Conservation (phyloP, 2,888 invertebrate species). For the Ptilodon capucinus region DNA sequence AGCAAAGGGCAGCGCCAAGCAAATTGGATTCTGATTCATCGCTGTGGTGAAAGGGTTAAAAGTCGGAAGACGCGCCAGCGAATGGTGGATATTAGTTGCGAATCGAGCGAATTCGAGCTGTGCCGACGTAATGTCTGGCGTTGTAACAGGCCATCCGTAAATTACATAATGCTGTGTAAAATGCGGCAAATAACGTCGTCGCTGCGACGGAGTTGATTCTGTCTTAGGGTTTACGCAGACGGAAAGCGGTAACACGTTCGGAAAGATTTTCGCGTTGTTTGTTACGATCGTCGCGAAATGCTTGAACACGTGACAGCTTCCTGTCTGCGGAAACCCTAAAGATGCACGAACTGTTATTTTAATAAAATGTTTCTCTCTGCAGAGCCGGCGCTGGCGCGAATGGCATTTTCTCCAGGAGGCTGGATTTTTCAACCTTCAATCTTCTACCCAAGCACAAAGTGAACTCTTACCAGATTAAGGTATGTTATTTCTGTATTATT, state of each 20-base stretch:
- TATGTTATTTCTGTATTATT: conserved; percentile 51
- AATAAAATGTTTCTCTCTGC: conserved; percentile 56
- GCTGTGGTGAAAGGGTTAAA: conserved; percentile 33
- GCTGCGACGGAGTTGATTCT: background rate
- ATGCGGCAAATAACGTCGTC: background rate
- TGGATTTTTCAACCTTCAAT: conserved; percentile 97
- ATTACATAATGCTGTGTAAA: conserved; percentile 14
- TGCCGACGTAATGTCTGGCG: conserved; percentile 26
- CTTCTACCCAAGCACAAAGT: conserved; percentile 96
- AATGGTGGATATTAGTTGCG: conserved; percentile 20
- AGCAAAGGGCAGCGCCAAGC: conserved; percentile 26
- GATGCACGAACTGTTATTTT: background rate
- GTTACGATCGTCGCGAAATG: too few relatives aligned
- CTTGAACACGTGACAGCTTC: too few relatives aligned
- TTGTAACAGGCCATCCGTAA: conserved; percentile 14
- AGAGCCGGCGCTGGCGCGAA: conserved; percentile 94
- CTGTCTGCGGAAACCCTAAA: too few relatives aligned
- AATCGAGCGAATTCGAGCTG: conserved; percentile 21
- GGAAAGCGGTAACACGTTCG: too few relatives aligned
- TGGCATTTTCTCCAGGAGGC: conserved; percentile 95
- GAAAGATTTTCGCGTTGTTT: too few relatives aligned
- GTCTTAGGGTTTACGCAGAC: too few relatives aligned
- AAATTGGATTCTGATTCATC: conserved; percentile 49
- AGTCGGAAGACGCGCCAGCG: conserved; percentile 17
- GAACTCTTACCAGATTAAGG: conserved; percentile 99